A percentile compares a stretch with the other conserved stretches of the same genome.
These are phyloP conservation scores for Idaea biselata DNA, from an alignment of 2,888 invertebrate species.

Conservation along the genomic window DNA sequence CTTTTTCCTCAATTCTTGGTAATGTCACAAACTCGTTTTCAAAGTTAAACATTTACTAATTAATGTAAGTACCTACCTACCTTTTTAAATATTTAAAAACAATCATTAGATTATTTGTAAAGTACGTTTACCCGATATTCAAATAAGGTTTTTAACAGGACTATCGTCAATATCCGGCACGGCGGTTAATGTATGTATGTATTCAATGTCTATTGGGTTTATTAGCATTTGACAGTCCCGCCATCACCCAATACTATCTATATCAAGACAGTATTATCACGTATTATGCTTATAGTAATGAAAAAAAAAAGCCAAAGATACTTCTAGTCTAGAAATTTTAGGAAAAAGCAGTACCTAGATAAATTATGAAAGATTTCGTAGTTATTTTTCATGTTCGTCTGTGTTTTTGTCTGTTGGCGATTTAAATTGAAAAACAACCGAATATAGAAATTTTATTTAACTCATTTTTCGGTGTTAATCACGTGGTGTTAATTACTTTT, in stretches of 20 bases:
- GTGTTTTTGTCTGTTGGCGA: too few relatives aligned
- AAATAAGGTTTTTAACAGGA: constrained; percentile 14
- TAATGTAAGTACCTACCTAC: neutral
- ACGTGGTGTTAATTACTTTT: too few relatives aligned
- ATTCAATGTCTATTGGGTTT: constrained; percentile 12
- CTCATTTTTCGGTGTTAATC: too few relatives aligned
- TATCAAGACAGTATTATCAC: neutral
- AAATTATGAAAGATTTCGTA: too few relatives aligned
- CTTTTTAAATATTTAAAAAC: neutral
- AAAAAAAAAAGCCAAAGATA: too few relatives aligned
- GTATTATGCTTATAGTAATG: too few relatives aligned
- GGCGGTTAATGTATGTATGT: constrained; percentile 11
- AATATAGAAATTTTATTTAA: too few relatives aligned
- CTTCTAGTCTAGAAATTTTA: too few relatives aligned
- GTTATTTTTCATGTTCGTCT: too few relatives aligned
- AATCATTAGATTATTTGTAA: neutral
- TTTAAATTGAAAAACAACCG: too few relatives aligned
- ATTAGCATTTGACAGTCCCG: constrained; percentile 6
- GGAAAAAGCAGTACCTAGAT: too few relatives aligned
- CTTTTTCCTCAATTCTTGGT: neutral
- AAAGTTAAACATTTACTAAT: neutral
- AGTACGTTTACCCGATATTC: constrained; percentile 18
- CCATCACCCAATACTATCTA: neutral
- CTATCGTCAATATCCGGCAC: constrained; percentile 13
- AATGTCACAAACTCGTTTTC: neutral